Evolutionary conservation across 2,113 vertebrate genomes (phyloP).

Genomic region (Heterochromis multidens): DNA sequence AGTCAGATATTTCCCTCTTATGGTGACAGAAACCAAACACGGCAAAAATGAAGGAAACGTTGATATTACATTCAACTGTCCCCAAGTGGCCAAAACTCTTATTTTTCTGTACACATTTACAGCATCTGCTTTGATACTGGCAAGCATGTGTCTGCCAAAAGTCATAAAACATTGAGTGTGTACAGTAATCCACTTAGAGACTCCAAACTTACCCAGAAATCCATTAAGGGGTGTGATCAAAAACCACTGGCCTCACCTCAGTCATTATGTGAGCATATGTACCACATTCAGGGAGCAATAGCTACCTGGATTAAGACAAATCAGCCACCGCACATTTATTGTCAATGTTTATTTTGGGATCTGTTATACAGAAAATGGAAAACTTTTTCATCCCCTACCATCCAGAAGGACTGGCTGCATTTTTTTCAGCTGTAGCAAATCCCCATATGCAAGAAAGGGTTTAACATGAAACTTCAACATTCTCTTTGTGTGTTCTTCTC

Average conservation of each 20-base stretch:
- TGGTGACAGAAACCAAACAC: neutral
- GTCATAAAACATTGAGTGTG: neutral
- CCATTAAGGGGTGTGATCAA: neutral
- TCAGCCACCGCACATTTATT: neutral
- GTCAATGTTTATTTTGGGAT: neutral
- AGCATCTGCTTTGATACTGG: neutral
- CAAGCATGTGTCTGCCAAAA: neutral
- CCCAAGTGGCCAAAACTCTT: neutral
- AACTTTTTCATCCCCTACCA: neutral
- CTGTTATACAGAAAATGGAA: neutral
- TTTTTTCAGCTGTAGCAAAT: neutral
- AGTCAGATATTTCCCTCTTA: neutral
- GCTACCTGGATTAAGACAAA: neutral
- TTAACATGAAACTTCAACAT: neutral
- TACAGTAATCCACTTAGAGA: neutral
- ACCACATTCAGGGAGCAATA: neutral
- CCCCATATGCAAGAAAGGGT: neutral
- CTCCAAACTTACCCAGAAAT: neutral
- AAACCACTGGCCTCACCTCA: neutral
- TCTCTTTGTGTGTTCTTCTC: neutral
- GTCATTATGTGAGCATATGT: neutral
- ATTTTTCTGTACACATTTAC: neutral
- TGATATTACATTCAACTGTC: neutral
- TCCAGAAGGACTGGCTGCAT: neutral
- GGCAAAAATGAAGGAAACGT: neutral